Evolutionary conservation across 1,140 invertebrate genomes (phyloP).

Genomic region (Drosophila trapezifrons): DNA sequence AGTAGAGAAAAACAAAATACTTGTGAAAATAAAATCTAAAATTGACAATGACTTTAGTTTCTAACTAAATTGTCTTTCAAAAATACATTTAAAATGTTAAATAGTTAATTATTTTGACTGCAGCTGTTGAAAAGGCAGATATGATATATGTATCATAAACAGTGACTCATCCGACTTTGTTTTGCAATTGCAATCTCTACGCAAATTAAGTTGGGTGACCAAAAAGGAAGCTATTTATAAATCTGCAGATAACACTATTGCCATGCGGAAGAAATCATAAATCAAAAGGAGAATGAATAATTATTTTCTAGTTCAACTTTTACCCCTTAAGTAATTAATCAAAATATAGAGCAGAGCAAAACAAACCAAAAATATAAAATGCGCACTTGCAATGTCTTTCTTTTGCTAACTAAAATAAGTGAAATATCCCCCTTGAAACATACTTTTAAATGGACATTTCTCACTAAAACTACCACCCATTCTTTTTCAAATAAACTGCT

Average conservation of each 20-base stretch:
- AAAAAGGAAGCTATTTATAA: slow-evolving; percentile 26
- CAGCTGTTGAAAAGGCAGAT: slow-evolving; percentile 9
- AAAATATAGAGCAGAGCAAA: not conserved
- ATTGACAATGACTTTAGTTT: not conserved
- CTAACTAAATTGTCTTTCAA: not conserved
- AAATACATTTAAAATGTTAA: not conserved
- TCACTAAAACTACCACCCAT: not conserved
- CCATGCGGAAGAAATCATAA: slow-evolving; percentile 21
- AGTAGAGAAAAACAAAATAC: no score
- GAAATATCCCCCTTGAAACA: not conserved
- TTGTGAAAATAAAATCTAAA: no score
- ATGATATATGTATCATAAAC: slow-evolving; percentile 4
- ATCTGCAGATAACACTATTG: slow-evolving; percentile 10
- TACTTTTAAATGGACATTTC: not conserved
- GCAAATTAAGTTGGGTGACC: slow-evolving; percentile 32
- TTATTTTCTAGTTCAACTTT: not conserved
- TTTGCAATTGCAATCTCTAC: slow-evolving; percentile 41
- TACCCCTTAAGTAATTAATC: not conserved
- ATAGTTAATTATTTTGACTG: not conserved
- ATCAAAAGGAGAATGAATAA: slow-evolving; percentile 11
- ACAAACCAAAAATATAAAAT: not conserved
- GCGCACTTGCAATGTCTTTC: not conserved
- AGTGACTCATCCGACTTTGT: slow-evolving; percentile 34
- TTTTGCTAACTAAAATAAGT: not conserved
- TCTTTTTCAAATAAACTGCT: not conserved